Conservation (phyloP, 2,797 vertebrate genomes). For the Macropus fuliginosus region DNA sequence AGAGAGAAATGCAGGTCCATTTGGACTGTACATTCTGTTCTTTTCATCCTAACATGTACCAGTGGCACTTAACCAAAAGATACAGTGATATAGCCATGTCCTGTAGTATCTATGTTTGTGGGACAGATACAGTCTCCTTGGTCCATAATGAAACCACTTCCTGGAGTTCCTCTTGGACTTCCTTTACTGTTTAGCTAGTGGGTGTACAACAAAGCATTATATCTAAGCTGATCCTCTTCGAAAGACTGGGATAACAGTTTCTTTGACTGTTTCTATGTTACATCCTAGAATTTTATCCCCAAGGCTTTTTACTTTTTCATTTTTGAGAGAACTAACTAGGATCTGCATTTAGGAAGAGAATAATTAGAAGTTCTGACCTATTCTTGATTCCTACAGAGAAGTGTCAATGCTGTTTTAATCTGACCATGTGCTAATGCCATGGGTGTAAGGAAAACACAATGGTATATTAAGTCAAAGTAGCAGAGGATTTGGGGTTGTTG, state of each 20-base stretch:
- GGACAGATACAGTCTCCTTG: constrained; percentile 79
- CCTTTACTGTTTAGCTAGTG: constrained; percentile 71
- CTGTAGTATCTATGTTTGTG: constrained; percentile 64
- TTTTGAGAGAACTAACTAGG: constrained; percentile 71
- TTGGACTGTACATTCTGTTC: constrained; percentile 76
- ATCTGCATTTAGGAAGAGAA: constrained; percentile 74
- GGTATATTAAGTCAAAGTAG: constrained; percentile 77
- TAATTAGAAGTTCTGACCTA: constrained; percentile 68
- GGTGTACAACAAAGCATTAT: constrained; percentile 74
- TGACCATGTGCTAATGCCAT: constrained; percentile 49
- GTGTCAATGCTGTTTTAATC: constrained; percentile 72
- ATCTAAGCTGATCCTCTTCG: constrained; percentile 76
- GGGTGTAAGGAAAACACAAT: constrained; percentile 79
- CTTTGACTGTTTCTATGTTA: constrained; percentile 71
- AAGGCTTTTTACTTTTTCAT: constrained; percentile 24
- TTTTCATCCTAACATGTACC: constrained; percentile 80
- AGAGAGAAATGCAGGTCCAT: constrained; percentile 77
- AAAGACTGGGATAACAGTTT: constrained; percentile 65
- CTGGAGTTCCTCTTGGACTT: constrained; percentile 74
- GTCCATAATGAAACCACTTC: constrained; percentile 70
- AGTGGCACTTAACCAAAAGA: constrained; percentile 83
- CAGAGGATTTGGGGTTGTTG: constrained; percentile 52
- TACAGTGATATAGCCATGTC: constrained; percentile 76
- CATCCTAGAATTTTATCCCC: constrained; percentile 65
- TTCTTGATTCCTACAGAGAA: constrained; percentile 59